Evolutionary conservation across 2,113 vertebrate species (phyloP).

Genomic region (Crypturellus undulatus): DNA sequence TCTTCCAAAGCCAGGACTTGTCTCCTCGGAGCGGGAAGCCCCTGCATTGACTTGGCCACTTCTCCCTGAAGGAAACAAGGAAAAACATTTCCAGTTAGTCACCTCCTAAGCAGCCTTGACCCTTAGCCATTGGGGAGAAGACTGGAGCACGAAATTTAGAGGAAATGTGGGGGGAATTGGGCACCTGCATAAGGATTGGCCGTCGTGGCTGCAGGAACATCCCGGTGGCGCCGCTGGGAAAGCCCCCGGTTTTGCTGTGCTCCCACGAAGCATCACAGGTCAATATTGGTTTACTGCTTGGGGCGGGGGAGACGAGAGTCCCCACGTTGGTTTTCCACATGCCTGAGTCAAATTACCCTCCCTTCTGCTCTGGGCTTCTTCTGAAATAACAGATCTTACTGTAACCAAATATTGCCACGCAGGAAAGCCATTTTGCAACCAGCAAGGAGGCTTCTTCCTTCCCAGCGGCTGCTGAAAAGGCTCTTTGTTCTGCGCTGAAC

Average conservation of each 20-base stretch:
- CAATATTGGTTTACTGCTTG: neutral
- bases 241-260: neutral
- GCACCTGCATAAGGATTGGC: neutral
- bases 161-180: neutral
- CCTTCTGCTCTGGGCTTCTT: constrained; percentile 69
- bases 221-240: neutral
- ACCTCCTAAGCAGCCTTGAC: neutral
- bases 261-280: neutral
- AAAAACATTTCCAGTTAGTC: neutral
- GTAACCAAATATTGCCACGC: constrained; percentile 85
- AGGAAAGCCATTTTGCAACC: constrained; percentile 82
- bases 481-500: constrained; percentile 88
- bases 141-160: neutral
- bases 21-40: neutral
- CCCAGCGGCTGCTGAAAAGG: constrained; percentile 88
- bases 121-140: fast-evolving
- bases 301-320: neutral
- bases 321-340: constrained; percentile 38
- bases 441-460: constrained; percentile 82
- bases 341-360: constrained; percentile 77
- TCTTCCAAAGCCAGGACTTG: neutral
- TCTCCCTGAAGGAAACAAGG: neutral
- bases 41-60: neutral
- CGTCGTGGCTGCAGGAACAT: fast-evolving
- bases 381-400: constrained; percentile 80